phyloP scores from a whole-genome alignment of 2,888 invertebrate species.

The Leptopilina drosophilae region DNA sequence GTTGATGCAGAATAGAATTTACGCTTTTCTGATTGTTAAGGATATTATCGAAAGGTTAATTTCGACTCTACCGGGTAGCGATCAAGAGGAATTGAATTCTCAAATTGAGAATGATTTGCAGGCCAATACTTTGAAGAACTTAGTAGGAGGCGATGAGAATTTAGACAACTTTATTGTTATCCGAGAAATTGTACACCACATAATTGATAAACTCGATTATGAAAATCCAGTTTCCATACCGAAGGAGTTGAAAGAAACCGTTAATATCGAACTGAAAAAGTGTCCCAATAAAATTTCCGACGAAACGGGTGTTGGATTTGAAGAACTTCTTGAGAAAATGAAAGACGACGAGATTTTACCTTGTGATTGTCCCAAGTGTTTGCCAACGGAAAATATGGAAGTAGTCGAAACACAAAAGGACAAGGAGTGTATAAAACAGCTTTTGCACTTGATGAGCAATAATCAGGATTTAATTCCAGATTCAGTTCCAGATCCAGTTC shows the following conservation, averaged over 20 bases:
- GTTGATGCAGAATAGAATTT: constrained; percentile 51
- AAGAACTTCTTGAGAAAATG: neutral
- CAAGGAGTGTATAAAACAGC: neutral
- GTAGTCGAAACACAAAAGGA: neutral
- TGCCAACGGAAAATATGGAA: constrained; percentile 10
- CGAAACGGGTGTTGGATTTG: neutral
- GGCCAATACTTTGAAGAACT: constrained; percentile 39
- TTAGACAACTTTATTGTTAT: constrained; percentile 58
- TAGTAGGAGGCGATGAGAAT: constrained; percentile 41
- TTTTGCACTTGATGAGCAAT: constrained; percentile 35
- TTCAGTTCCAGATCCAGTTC: neutral
- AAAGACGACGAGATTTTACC: neutral
- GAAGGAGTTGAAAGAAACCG: constrained; percentile 59
- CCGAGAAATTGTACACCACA: constrained; percentile 69
- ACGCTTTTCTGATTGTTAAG: constrained; percentile 50
- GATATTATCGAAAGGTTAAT: constrained; percentile 51
- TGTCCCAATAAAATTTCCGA: constrained; percentile 41
- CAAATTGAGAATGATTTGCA: constrained; percentile 45
- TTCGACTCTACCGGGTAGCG: constrained; percentile 45
- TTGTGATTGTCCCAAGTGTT: constrained; percentile 14
- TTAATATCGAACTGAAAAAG: constrained; percentile 57
- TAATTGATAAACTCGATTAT: constrained; percentile 57
- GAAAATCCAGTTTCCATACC: constrained; percentile 41
- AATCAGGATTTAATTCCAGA: constrained; percentile 10
- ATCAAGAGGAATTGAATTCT: constrained; percentile 39